A percentile compares a stretch with the other conserved stretches of the same genome.
These are phyloP conservation scores for Anoura caudifer DNA, from an alignment of 2,113 vertebrate genomes.

Conservation along the genomic window DNA sequence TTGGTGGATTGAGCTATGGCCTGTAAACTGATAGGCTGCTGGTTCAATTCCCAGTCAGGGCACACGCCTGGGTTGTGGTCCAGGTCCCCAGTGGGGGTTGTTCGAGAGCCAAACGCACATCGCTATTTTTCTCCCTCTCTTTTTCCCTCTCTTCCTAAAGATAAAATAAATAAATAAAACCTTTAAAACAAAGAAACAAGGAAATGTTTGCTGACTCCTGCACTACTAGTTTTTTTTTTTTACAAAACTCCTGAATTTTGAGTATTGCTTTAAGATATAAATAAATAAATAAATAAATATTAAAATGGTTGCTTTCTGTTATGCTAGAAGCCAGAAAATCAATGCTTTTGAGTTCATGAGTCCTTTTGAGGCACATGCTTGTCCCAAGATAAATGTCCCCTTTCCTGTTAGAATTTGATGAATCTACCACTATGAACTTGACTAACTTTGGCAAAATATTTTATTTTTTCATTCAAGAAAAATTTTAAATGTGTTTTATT, in stretches of 20 bases:
- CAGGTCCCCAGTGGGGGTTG: no score
- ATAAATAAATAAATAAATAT: background rate
- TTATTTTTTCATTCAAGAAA: background rate
- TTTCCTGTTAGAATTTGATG: constrained; percentile 12
- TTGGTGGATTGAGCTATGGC: no score
- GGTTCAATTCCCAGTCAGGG: no score
- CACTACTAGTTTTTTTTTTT: background rate
- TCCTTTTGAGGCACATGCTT: background rate
- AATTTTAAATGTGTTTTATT: no score
- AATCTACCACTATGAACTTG: background rate
- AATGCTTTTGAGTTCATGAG: background rate
- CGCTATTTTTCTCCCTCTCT: no score
- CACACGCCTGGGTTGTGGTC: no score
- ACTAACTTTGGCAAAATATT: background rate
- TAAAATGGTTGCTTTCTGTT: constrained; percentile 4
- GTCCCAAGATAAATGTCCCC: background rate
- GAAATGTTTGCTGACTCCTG: background rate
- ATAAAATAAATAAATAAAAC: no score
- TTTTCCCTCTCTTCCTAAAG: no score
- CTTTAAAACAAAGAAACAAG: background rate
- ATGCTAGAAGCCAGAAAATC: background rate
- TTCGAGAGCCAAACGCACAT: no score
- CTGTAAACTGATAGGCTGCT: no score
- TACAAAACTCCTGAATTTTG: background rate
- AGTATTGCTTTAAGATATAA: background rate